Evolutionary conservation across 2,888 invertebrate genomes (phyloP).

Genomic region (Sarcophaga subvicina): DNA sequence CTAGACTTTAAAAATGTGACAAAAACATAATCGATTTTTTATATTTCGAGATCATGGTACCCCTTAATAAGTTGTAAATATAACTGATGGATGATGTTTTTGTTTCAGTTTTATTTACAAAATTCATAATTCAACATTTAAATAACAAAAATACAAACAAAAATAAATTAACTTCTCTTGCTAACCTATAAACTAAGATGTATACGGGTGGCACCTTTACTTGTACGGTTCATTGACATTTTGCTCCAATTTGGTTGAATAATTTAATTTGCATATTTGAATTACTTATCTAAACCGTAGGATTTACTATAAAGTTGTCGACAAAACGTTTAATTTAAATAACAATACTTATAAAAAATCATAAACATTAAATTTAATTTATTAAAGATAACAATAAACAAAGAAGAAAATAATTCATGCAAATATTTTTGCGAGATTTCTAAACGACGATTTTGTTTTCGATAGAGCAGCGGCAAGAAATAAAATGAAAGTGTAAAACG

Average conservation of each 20-base stretch:
- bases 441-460: background rate
- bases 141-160: too few relatives aligned
- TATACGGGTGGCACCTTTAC: too few relatives aligned
- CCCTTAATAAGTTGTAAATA: too few relatives aligned
- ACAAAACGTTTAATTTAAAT: background rate
- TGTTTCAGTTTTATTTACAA: too few relatives aligned
- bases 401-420: too few relatives aligned
- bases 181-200: too few relatives aligned
- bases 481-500: background rate
- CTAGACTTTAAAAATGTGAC: too few relatives aligned
- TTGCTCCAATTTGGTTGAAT: constrained; percentile 6
- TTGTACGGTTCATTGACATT: constrained; percentile 12
- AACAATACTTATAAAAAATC: background rate
- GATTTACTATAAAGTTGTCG: background rate
- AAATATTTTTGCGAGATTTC: constrained; percentile 20
- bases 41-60: too few relatives aligned
- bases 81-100: too few relatives aligned
- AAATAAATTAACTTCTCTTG: too few relatives aligned
- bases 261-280: background rate
- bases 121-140: too few relatives aligned
- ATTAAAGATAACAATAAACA: constrained; percentile 2
- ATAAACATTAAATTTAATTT: constrained; percentile 4
- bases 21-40: too few relatives aligned
- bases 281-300: background rate
- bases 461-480: background rate